Percentiles rank a stretch among this genome's conserved stretches.
Conservation (phyloP, 2,113 vertebrate genomes). For the Strigops habroptila region DNA sequence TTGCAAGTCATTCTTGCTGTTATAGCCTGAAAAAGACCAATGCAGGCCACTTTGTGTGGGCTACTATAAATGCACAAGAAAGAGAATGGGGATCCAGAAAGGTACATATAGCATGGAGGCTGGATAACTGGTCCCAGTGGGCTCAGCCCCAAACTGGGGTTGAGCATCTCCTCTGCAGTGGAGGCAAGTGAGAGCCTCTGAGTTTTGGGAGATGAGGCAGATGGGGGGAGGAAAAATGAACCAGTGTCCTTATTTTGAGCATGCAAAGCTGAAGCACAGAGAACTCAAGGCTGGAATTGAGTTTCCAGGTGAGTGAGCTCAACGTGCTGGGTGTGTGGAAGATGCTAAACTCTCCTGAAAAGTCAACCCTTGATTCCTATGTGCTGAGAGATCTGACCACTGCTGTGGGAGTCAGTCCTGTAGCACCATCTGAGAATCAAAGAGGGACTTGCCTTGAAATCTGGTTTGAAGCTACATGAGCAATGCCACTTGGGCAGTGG, state of each 20-base stretch:
- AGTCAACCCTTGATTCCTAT: neutral
- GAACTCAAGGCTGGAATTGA: neutral
- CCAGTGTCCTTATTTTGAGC: rapidly evolving
- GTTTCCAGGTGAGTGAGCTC: neutral
- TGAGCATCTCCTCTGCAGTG: neutral
- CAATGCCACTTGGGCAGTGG: too few relatives aligned
- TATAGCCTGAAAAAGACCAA: neutral
- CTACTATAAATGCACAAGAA: neutral
- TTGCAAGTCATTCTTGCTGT: neutral
- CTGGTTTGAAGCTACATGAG: rapidly evolving
- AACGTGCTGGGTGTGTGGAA: rapidly evolving
- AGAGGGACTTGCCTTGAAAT: neutral
- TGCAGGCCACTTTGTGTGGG: neutral
- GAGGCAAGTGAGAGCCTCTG: too few relatives aligned
- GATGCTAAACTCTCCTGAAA: neutral
- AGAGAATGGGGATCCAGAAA: neutral
- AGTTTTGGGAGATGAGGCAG: neutral
- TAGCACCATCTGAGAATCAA: rapidly evolving
- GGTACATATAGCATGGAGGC: rapidly evolving
- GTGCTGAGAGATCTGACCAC: neutral
- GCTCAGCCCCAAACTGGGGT: neutral
- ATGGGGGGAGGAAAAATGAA: neutral
- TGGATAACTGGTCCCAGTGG: neutral
- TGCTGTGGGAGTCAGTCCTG: rapidly evolving
- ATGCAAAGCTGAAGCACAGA: neutral